These are phyloP conservation scores for Odontophorus gujanensis DNA, from an alignment of 2,113 vertebrate genomes.

Conservation along the genomic window DNA sequence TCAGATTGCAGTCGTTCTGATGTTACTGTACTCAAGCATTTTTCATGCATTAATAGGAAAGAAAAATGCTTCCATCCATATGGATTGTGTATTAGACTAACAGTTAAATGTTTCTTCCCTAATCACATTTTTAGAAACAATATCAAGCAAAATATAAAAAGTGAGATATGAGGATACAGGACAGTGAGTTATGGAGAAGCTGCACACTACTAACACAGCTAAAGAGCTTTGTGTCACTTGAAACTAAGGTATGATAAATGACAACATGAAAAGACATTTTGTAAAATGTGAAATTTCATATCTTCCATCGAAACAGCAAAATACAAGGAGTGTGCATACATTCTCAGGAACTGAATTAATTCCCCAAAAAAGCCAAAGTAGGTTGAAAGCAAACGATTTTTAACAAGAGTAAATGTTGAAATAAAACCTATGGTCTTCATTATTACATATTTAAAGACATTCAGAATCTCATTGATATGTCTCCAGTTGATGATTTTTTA, in stretches of 20 bases:
- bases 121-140: background rate
- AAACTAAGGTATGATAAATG: background rate
- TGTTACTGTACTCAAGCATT: background rate
- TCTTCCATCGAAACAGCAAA: background rate
- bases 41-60: background rate
- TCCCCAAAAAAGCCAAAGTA: background rate
- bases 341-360: background rate
- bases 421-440: background rate
- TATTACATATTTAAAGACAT: background rate
- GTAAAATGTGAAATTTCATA: background rate
- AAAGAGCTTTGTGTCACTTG: background rate
- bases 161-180: background rate
- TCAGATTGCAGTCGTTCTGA: conserved; percentile 8
- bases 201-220: background rate
- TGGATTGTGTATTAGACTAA: background rate
- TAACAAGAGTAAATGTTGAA: background rate
- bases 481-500: background rate
- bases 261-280: background rate
- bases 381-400: background rate
- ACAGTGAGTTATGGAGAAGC: background rate
- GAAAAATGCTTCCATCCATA: conserved; percentile 8
- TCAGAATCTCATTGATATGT: background rate
- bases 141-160: background rate
- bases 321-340: background rate
- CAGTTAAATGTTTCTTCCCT: conserved; percentile 1